A percentile compares a stretch with the other conserved stretches of the same genome.
phyloP scores from a whole-genome alignment of 2,113 vertebrate genomes.

The Anarrhichthys ocellatus region DNA sequence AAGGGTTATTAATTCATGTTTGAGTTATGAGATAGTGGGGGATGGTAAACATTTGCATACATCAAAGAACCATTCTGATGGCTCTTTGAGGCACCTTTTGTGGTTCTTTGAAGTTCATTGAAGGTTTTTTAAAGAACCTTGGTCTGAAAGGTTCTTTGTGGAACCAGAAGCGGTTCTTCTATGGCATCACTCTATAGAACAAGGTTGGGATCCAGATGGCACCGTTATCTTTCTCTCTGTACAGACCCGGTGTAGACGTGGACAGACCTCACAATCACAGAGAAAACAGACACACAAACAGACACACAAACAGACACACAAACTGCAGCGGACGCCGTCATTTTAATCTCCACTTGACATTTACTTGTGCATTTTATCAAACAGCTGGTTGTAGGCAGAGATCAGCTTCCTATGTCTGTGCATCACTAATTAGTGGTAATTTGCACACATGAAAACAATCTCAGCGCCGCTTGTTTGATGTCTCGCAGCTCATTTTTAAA shows the following conservation, averaged over 20 bases:
- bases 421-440: conserved; percentile 63
- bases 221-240: too few species aligned
- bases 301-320: neutral
- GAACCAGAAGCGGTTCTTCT: too few species aligned
- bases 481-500: conserved; percentile 53
- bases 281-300: neutral
- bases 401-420: conserved; percentile 58
- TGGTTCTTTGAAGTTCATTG: too few species aligned
- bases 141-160: too few species aligned
- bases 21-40: too few species aligned
- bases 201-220: too few species aligned
- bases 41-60: too few species aligned
- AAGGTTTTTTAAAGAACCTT: too few species aligned
- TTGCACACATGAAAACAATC: conserved; percentile 47
- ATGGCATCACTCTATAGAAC: too few species aligned
- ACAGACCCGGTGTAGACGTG: neutral
- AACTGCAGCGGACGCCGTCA: conserved; percentile 17
- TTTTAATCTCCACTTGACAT: conserved; percentile 68
- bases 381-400: conserved; percentile 69
- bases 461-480: conserved; percentile 54
- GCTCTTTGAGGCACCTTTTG: too few species aligned
- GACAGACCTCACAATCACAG: neutral
- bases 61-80: too few species aligned
- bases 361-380: conserved; percentile 55
- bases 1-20: too few species aligned